phyloP scores from a whole-genome alignment of 2,797 vertebrate species.

The Chelmon rostratus region DNA sequence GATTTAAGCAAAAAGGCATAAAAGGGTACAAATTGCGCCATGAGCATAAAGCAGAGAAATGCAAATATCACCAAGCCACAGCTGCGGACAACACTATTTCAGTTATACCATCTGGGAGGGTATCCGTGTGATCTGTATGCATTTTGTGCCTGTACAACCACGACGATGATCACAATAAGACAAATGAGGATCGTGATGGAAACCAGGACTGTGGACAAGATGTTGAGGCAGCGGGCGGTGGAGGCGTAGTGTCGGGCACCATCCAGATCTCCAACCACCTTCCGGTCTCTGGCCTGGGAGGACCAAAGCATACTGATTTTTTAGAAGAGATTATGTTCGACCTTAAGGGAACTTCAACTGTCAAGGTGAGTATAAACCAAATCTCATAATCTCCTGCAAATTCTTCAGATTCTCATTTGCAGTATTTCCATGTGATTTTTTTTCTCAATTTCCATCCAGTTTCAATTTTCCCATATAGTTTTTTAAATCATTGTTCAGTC shows the following conservation, averaged over 20 bases:
- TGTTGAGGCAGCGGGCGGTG: conserved; percentile 61
- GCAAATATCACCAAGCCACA: not conserved
- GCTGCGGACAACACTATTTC: not conserved
- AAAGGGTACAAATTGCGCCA: not conserved
- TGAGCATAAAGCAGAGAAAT: not conserved
- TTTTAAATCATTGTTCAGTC: not conserved
- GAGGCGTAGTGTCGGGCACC: conserved; percentile 42
- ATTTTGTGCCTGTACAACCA: accelerated
- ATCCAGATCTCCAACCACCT: conserved; percentile 57
- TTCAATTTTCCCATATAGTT: not conserved
- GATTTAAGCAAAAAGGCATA: not conserved
- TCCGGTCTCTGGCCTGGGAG: conserved; percentile 74
- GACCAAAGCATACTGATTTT: conserved; percentile 10
- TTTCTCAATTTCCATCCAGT: not conserved
- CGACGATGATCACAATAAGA: accelerated
- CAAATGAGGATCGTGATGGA: accelerated
- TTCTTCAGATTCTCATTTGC: not conserved
- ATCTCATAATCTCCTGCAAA: not conserved
- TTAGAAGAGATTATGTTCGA: not conserved
- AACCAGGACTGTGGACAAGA: not conserved
- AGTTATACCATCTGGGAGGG: no score
- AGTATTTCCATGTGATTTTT: no score
- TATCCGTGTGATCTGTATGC: no score
- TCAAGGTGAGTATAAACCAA: not conserved
- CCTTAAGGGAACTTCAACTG: not conserved